phyloP scores from a whole-genome alignment of 2,797 vertebrate genomes.

The Protonibea diacanthus region DNA sequence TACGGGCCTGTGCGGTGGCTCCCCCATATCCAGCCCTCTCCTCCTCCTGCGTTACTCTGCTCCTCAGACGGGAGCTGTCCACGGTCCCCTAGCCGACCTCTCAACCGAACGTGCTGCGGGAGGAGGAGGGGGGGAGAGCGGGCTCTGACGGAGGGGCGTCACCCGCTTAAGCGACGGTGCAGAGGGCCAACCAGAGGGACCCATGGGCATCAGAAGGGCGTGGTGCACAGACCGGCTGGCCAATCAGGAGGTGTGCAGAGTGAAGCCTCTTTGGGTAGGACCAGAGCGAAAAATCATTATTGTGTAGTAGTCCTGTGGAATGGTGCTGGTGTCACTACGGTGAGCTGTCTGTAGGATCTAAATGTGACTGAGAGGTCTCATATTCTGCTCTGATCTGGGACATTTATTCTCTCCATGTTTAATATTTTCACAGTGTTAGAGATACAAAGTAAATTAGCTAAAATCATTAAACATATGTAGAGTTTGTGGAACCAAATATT shows the following conservation, averaged over 20 bases:
- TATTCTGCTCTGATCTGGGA: background rate
- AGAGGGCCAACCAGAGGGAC: slow-evolving; percentile 22
- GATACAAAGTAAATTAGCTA: background rate
- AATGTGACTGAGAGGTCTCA: background rate
- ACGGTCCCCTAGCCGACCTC: slow-evolving; percentile 86
- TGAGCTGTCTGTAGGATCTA: background rate
- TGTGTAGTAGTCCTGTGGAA: background rate
- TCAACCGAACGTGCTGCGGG: slow-evolving; percentile 85
- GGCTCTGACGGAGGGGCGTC: background rate
- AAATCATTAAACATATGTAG: background rate
- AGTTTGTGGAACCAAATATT: background rate
- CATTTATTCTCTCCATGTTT: background rate
- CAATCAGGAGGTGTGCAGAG: slow-evolving; percentile 46
- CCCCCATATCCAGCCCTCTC: slow-evolving; percentile 91
- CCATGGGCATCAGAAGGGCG: background rate
- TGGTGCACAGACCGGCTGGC: fast-evolving
- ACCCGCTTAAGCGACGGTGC: slow-evolving; percentile 4
- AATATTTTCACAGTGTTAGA: background rate
- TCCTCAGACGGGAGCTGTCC: slow-evolving; percentile 87
- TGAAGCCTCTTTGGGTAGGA: background rate
- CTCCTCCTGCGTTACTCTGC: slow-evolving; percentile 86
- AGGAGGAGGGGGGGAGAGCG: background rate
- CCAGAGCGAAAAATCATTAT: background rate
- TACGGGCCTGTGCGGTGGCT: slow-evolving; percentile 88
- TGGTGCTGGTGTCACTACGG: background rate